Conservation (phyloP, 2,888 invertebrate genomes). For the Pristionchus entomophagus region DNA sequence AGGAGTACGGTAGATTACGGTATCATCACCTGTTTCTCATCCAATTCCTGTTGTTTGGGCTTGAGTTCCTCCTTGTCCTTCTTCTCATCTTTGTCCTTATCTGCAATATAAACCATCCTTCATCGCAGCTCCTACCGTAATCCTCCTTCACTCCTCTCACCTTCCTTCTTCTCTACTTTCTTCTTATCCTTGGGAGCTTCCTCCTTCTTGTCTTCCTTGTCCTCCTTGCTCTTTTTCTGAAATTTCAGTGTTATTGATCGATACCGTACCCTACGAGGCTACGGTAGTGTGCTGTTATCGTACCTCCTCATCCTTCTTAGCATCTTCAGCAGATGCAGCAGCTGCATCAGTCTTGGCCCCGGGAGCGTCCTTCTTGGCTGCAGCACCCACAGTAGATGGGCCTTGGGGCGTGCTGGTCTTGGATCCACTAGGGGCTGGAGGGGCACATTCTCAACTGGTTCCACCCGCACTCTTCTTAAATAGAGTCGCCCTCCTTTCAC, state of each 20-base stretch:
- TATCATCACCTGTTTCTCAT: constrained; percentile 16
- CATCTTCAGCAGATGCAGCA: neutral
- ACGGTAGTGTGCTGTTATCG: too few relatives aligned
- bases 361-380: too few relatives aligned
- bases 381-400: too few relatives aligned
- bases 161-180: constrained; percentile 16
- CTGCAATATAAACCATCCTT: too few relatives aligned
- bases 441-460: neutral
- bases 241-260: neutral
- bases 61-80: neutral
- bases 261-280: neutral
- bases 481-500: neutral
- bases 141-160: neutral
- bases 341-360: too few relatives aligned
- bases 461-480: neutral
- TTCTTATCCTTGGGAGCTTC: neutral
- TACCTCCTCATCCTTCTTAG: neutral
- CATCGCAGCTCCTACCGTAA: neutral
- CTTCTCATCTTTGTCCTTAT: neutral
- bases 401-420: neutral
- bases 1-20: neutral
- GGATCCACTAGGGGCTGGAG: neutral
- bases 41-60: neutral
- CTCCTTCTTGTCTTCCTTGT: neutral
- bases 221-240: neutral